These are phyloP conservation scores for Bolinopsis microptera DNA, from an alignment of 37 sponge, comb jelly and placozoan species.

Conservation along the genomic window DNA sequence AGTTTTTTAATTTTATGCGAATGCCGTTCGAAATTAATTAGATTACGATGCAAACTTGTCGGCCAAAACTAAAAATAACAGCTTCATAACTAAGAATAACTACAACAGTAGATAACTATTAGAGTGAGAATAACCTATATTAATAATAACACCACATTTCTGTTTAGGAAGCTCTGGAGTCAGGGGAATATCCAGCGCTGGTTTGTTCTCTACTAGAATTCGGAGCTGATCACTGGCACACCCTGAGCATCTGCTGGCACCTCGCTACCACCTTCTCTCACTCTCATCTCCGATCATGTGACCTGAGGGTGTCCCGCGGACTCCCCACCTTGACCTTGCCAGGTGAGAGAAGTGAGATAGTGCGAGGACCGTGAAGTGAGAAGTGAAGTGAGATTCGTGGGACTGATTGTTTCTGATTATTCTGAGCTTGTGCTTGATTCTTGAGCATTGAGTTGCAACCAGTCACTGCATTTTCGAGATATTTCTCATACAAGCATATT, in stretches of 20 bases:
- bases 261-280: constrained; percentile 27
- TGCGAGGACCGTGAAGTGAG: background rate
- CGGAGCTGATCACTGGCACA: constrained; percentile 21
- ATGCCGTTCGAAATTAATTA: no score
- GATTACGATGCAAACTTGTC: no score
- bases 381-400: background rate
- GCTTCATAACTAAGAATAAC: no score
- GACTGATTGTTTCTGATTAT: background rate
- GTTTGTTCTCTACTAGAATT: background rate
- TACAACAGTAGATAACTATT: no score
- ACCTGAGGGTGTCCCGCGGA: background rate
- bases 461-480: background rate
- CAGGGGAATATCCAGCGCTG: background rate
- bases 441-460: background rate
- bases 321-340: background rate
- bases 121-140: no score
- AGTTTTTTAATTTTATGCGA: no score
- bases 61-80: no score
- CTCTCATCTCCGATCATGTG: constrained; percentile 2
- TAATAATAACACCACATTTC: background rate
- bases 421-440: background rate
- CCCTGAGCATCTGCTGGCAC: constrained; percentile 23
- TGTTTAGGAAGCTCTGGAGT: constrained; percentile 7
- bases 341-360: background rate
- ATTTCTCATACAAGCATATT: background rate